A percentile compares a stretch with the other conserved stretches of the same genome.
These are phyloP conservation scores for Cataglyphis albicans DNA, from an alignment of 2,888 invertebrate genomes.

Conservation along the genomic window DNA sequence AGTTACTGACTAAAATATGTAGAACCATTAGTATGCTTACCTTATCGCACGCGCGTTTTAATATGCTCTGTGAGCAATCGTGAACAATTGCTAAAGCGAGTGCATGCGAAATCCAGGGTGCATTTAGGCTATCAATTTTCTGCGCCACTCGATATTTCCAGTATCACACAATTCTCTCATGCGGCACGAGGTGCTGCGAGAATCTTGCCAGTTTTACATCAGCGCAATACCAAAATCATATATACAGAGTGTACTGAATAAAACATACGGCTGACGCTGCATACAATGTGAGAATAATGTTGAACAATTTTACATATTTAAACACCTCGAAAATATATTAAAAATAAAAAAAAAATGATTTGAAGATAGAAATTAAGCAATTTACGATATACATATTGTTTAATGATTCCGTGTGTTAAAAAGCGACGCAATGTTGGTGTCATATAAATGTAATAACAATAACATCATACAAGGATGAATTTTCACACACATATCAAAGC, in stretches of 20 bases:
- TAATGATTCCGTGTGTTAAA: not conserved
- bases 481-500: not conserved
- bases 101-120: constrained; percentile 14
- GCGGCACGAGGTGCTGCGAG: not conserved
- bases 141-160: constrained; percentile 23
- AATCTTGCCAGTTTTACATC: constrained; percentile 32
- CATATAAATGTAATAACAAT: constrained; percentile 13
- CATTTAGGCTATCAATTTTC: constrained; percentile 51
- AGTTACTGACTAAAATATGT: not conserved
- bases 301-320: not conserved
- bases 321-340: constrained; percentile 8
- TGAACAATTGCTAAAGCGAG: constrained; percentile 12
- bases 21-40: constrained; percentile 1
- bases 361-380: not conserved
- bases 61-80: constrained; percentile 5
- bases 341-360: not conserved
- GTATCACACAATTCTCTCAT: constrained; percentile 29
- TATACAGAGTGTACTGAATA: constrained; percentile 16
- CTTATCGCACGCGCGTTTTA: constrained; percentile 12
- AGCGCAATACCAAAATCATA: not conserved
- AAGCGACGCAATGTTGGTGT: not conserved
- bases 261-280: not conserved
- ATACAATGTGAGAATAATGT: not conserved
- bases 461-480: not conserved
- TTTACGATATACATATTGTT: not conserved